Base-by-base conservation (phyloP, 2,888 invertebrate genomes). In the Crematogaster levior region DNA sequence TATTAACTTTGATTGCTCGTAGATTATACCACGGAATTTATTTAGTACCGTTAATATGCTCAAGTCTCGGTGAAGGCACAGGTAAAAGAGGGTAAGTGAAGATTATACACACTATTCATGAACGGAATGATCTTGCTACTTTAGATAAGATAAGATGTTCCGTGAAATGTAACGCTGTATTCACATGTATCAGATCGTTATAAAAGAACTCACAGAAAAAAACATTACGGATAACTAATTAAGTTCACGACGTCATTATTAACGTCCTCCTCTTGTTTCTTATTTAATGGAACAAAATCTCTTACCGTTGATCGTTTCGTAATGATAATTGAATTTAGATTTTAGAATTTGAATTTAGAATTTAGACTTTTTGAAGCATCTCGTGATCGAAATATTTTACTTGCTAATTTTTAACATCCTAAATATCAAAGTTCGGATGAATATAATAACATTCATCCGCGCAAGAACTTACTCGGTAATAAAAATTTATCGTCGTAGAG, bases 1-100 rank as follows among this genome's bases (percentile, higher is more conserved):
- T 87, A 88, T 88, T 88, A 87, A 88, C 87, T 85, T 84, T 77
- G 82, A 83, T 70, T 84, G 72, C 81, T 81, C 81, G 75, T 87
- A 84, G 81, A 84, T 88, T 84, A 83, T 84, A 88, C 74, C 80
- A 34, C 51, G 66, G 84, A 83, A 88, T 88, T 87, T 87, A 87
- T 87, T 86, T 85, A 84, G 84, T 88, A 87, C 85, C 84, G 80
- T 81, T 84, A 85, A 88, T 83, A 82, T 79, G 56, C 68, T 77
- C 81, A 53, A 81, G 83, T 80, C 79, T 82, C 79, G 37, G 56
- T 46, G 68, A 40, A 74, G 66, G 63, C 43, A 81, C 56, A 56
- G 40, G 65, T 51, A 68, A 79, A 79, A 79, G 66, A 77, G 77
- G 56, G 53, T 79, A 58, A 68, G 58, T 68, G 77, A 79, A 68